These are phyloP conservation scores for Pocillopora meandrina DNA, from an alignment of 92 coral and sea anemone genomes.

Conservation along the genomic window DNA sequence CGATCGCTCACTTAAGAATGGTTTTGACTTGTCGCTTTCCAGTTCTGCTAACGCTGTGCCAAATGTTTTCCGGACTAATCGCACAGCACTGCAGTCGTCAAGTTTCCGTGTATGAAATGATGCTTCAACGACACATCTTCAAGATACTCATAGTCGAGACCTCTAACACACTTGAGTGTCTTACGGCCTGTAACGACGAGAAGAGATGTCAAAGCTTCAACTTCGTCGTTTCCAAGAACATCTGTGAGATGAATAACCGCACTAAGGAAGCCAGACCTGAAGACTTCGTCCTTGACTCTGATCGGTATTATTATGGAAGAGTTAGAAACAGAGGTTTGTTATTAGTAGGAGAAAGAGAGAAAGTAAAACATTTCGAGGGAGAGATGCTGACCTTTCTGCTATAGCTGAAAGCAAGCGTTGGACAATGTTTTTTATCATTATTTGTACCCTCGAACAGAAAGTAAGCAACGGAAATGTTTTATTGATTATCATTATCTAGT, in stretches of 20 bases:
- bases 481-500: too few relatives aligned
- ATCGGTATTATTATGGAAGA: not conserved
- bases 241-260: not conserved
- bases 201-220: not conserved
- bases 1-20: too few relatives aligned
- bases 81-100: not conserved
- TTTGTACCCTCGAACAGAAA: too few relatives aligned
- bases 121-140: not conserved
- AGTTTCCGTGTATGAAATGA: not conserved
- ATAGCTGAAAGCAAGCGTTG: too few relatives aligned
- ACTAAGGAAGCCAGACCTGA: not conserved
- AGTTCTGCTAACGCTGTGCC: not conserved
- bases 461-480: too few relatives aligned
- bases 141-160: not conserved
- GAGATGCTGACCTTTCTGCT: not conserved
- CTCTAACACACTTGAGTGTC: not conserved
- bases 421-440: too few relatives aligned
- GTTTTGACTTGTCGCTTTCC: too few relatives aligned
- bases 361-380: not conserved
- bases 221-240: not conserved
- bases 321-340: not conserved
- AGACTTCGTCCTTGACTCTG: not conserved
- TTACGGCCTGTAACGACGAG: not conserved
- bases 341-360: not conserved
- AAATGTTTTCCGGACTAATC: not conserved